phyloP scores from a whole-genome alignment of 30 jellyfish, hydroid and myxozoan species.

The Rhopilema esculentum region DNA sequence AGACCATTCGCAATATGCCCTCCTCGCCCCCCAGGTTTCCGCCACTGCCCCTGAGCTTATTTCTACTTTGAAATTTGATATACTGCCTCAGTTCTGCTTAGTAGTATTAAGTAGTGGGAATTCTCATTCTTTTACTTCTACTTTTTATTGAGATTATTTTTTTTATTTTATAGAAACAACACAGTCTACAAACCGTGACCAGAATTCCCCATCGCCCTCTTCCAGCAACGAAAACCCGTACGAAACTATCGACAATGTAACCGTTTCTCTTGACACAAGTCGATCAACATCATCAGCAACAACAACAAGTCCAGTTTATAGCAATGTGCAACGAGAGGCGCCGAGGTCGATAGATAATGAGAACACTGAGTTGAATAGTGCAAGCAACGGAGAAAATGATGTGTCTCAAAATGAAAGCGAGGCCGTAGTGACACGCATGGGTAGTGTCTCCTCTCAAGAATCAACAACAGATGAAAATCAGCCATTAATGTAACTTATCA shows the following conservation, averaged over 20 bases:
- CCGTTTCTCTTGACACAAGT: not conserved
- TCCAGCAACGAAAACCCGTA: conserved; percentile 30
- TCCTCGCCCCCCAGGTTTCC: no score
- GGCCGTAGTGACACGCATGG: not conserved
- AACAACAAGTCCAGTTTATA: not conserved
- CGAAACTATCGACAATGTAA: conserved; percentile 50
- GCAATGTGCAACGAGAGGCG: not conserved
- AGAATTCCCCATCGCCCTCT: not conserved
- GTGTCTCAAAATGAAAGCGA: not conserved
- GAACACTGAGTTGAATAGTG: not conserved
- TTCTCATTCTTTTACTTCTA: not conserved
- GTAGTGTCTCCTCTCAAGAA: conserved; percentile 36
- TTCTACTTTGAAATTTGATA: no score
- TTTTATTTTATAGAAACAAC: not conserved
- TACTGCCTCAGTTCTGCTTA: no score
- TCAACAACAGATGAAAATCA: conserved; percentile 45
- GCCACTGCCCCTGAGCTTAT: no score
- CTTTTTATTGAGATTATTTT: not conserved
- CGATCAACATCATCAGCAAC: not conserved
- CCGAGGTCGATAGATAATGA: not conserved
- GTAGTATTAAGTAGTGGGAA: not conserved
- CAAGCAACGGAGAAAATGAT: not conserved
- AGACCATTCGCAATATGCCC: no score
- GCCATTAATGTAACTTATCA: conserved; percentile 2
- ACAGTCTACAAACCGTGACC: not conserved